These are phyloP conservation scores for Carassius carassius DNA, from an alignment of 2,113 vertebrate genomes.

Conservation along the genomic window DNA sequence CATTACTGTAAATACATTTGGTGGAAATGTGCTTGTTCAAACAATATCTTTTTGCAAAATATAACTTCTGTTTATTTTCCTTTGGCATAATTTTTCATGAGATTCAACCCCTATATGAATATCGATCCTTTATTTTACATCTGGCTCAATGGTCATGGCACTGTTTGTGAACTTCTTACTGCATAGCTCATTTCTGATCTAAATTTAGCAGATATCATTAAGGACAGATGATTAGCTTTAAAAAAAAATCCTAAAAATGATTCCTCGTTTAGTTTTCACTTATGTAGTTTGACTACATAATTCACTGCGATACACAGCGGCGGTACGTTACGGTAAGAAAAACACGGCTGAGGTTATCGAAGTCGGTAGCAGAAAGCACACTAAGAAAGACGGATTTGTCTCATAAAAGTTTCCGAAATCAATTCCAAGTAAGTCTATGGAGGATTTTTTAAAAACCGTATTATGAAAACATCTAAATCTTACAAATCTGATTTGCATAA, in stretches of 20 bases:
- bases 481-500: conserved; percentile 11
- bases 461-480: conserved; percentile 7
- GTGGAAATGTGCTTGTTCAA: not conserved
- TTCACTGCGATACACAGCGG: not conserved
- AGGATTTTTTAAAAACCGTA: not conserved
- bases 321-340: not conserved
- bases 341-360: conserved; percentile 17
- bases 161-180: conserved; percentile 28
- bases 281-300: not conserved
- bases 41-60: not conserved
- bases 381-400: not conserved
- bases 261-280: conserved; percentile 1
- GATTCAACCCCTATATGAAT: not conserved
- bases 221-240: not conserved
- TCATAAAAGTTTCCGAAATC: not conserved
- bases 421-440: not conserved
- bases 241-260: not conserved
- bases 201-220: not conserved
- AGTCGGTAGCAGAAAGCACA: conserved; percentile 16
- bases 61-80: not conserved
- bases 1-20: not conserved
- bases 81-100: not conserved
- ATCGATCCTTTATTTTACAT: not conserved
- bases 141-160: conserved; percentile 32
- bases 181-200: conserved; percentile 19